Conservation (phyloP, 2,888 invertebrate genomes). For the Macrosiphum euphorbiae region DNA sequence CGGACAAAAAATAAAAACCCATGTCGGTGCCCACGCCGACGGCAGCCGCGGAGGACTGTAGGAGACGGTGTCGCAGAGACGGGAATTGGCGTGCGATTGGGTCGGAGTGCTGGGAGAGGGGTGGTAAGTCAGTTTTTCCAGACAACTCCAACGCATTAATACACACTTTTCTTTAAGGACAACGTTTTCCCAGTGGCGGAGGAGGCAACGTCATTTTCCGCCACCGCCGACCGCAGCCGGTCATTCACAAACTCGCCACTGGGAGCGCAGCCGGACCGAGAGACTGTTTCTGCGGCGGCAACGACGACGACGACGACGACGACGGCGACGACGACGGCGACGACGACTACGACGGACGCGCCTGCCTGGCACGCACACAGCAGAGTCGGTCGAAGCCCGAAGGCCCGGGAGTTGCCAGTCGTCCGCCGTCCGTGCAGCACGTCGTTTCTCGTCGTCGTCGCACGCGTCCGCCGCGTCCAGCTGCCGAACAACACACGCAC, state of each 20-base stretch:
- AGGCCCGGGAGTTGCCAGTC: constrained; percentile 47
- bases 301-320: background rate
- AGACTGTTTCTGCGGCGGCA: background rate
- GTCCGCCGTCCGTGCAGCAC: background rate
- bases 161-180: background rate
- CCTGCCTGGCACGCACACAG: constrained; percentile 5
- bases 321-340: background rate
- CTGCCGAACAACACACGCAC: constrained; percentile 2
- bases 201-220: background rate
- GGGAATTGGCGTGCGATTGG: background rate
- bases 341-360: background rate
- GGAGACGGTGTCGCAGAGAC: background rate
- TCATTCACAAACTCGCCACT: constrained; percentile 19
- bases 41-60: background rate
- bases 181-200: background rate
- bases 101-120: background rate
- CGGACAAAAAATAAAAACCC: background rate
- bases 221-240: background rate
- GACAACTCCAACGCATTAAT: constrained; percentile 7
- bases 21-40: background rate
- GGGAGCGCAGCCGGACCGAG: constrained; percentile 14
- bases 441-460: constrained; percentile 3
- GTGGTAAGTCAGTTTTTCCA: background rate
- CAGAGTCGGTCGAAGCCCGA: background rate
- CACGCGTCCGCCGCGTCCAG: background rate